These are phyloP conservation scores for Synanthedon tipuliformis DNA, from an alignment of 2,888 invertebrate genomes.

Conservation along the genomic window DNA sequence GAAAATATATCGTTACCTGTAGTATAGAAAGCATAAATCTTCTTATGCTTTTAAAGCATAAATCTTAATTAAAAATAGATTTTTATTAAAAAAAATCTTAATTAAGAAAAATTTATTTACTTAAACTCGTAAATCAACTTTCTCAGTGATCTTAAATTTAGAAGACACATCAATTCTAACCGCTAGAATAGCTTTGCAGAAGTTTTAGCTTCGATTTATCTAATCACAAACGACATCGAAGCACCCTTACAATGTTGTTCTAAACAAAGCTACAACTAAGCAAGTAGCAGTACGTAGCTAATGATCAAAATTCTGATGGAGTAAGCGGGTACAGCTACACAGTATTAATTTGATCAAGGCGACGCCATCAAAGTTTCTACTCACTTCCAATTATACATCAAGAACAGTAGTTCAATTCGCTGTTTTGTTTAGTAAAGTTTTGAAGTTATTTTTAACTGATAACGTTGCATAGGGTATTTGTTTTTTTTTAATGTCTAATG, in stretches of 20 bases:
- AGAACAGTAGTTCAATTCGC: too few species aligned
- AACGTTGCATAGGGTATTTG: too few species aligned
- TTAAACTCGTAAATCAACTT: too few species aligned
- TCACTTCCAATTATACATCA: neutral
- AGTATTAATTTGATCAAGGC: conserved; percentile 43
- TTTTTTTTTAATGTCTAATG: too few species aligned
- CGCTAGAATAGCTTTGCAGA: neutral
- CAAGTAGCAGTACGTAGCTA: conserved; percentile 13
- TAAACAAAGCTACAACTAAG: conserved; percentile 13
- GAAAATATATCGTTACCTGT: too few species aligned
- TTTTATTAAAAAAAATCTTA: too few species aligned
- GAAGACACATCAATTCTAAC: neutral
- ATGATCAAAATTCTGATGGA: conserved; percentile 37
- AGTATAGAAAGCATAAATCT: too few species aligned
- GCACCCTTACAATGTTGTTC: conserved; percentile 4
- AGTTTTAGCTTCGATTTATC: neutral
- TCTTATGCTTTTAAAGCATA: too few species aligned
- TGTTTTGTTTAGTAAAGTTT: too few species aligned
- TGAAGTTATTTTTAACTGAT: too few species aligned
- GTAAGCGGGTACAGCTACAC: conserved; percentile 19
- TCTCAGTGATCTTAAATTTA: neutral
- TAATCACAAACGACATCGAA: conserved; percentile 7
- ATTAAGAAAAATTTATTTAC: too few species aligned
- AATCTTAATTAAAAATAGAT: too few species aligned
- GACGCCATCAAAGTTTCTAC: conserved; percentile 33